Evolutionary conservation across 2,797 vertebrate genomes (phyloP), one percentile per base, ranked within the genome.

Genomic region (Hydrolagus colliei): DNA sequence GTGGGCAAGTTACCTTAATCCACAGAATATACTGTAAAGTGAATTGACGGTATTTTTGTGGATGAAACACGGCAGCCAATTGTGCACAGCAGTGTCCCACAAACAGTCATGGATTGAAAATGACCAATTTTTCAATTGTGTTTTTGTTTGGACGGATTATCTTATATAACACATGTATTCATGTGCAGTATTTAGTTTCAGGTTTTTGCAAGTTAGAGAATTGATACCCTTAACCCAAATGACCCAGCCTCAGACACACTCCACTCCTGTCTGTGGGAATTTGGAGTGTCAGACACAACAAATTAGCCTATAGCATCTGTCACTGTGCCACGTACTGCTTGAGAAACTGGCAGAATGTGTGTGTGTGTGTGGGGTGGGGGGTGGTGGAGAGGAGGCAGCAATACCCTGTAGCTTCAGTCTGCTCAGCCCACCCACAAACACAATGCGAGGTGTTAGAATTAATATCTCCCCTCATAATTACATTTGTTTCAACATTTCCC

Each of bases 341-440:
- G 7, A 5, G n/a, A 13, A 63, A 22, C 5, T 13, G 2, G 65
- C 62, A 80, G 78, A 63, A 8, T 65, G 62, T 59, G 16, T 11
- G 77, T 65, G 61, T n/a, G 22, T 27, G n/a, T n/a, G n/a, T n/a
- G n/a, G n/a, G n/a, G n/a, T n/a, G n/a, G n/a, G n/a, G 32, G 61
- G 6, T 0, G 27, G 27, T 27, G 27, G 27, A 27, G 27, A 27
- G 41, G 41, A 6, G 41, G 41, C 41, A 1, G 27, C 41, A 3
- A 52, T 52, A 62, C 2, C n/a, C 77, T 27, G n/a, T 62, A 79
- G 77, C n/a, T 79, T 11, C 79, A 32, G 1, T 11, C 62, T 71
- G 52, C 79, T 71, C 14, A n/a, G 65, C 16, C 65, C 65, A 71
- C 78, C 78, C 62, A 80, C 78, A 2, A 32, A 80, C 12, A 80